Conservation (phyloP, 92 coral and sea anemone species). For the Parazoanthus atlanticus region DNA sequence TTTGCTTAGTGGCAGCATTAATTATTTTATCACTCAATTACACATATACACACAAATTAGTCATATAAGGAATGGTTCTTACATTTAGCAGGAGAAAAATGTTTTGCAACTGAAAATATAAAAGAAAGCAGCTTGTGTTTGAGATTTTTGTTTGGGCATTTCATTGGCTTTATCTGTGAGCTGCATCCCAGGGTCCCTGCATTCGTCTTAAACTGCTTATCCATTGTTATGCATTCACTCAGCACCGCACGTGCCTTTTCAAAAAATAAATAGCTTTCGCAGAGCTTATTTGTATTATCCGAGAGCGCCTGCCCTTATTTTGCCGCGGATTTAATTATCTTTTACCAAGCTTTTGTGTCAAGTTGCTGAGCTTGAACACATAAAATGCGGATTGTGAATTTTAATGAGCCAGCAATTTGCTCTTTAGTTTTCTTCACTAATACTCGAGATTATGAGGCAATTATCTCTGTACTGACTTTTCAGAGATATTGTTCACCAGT, state of each 20-base stretch:
- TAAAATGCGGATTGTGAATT: conserved; percentile 41
- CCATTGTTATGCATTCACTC: conserved; percentile 50
- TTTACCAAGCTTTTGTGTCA: conserved; percentile 68
- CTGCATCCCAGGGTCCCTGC: conserved; percentile 8
- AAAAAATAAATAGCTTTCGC: conserved; percentile 66
- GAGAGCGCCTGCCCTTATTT: conserved; percentile 48
- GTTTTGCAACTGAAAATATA: neutral
- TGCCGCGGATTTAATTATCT: conserved; percentile 63
- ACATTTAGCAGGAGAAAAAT: neutral
- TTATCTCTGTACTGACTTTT: neutral
- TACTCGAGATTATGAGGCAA: neutral
- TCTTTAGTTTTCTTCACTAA: neutral
- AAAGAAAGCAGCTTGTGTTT: conserved; percentile 23
- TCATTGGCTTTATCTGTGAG: conserved; percentile 7
- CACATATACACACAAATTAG: conserved; percentile 33
- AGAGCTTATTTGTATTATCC: conserved; percentile 60
- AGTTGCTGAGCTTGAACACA: conserved; percentile 58
- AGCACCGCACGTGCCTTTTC: conserved; percentile 79
- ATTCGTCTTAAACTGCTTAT: conserved; percentile 28
- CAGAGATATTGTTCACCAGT: conserved; percentile 33
- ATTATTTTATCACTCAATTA: conserved; percentile 53
- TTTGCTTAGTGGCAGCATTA: conserved; percentile 53
- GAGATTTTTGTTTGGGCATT: conserved; percentile 1
- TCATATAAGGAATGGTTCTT: neutral
- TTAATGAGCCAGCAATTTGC: neutral